Evolutionary conservation across 1,140 invertebrate species (phyloP).

Genomic region (Drosophila kikkawai): DNA sequence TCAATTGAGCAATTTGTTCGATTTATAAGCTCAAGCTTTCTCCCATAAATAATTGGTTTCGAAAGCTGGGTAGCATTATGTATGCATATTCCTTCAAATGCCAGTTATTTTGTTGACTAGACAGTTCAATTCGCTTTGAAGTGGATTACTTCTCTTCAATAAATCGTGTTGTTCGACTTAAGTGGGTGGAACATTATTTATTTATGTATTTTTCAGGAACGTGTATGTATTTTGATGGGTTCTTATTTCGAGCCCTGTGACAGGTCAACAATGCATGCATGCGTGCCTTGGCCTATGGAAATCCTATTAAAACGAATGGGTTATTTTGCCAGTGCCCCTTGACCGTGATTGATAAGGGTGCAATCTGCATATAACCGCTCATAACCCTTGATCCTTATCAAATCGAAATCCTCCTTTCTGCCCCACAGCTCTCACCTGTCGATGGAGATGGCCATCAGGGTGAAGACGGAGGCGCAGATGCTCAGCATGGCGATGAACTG

Average conservation of each 20-base stretch:
- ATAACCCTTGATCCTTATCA: conserved; percentile 6
- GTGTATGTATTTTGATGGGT: conserved; percentile 20
- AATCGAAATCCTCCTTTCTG: conserved; percentile 23
- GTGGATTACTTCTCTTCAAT: conserved; percentile 24
- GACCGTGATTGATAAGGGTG: conserved; percentile 47
- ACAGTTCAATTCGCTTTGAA: conserved; percentile 18
- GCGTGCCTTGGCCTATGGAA: conserved; percentile 8
- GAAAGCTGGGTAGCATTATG: background rate
- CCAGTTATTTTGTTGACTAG: conserved; percentile 13
- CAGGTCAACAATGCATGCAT: conserved; percentile 22
- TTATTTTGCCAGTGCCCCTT: conserved; percentile 12
- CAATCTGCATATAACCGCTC: conserved; percentile 12
- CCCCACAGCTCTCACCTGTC: conserved; percentile 98
- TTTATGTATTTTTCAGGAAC: conserved; percentile 18
- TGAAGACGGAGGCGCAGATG: conserved; percentile 97
- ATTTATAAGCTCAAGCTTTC: background rate
- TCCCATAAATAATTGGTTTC: conserved; percentile 3
- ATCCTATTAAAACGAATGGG: conserved; percentile 43
- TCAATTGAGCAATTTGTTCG: background rate
- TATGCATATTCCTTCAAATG: conserved; percentile 7
- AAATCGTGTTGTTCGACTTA: conserved; percentile 3
- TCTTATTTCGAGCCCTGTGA: conserved; percentile 22
- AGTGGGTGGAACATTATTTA: conserved; percentile 30
- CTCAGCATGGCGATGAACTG: conserved; percentile 97
- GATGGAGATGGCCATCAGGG: conserved; percentile 97